These are phyloP conservation scores for Bombyx huttoni DNA, from an alignment of 2,888 invertebrate genomes.

Conservation along the genomic window DNA sequence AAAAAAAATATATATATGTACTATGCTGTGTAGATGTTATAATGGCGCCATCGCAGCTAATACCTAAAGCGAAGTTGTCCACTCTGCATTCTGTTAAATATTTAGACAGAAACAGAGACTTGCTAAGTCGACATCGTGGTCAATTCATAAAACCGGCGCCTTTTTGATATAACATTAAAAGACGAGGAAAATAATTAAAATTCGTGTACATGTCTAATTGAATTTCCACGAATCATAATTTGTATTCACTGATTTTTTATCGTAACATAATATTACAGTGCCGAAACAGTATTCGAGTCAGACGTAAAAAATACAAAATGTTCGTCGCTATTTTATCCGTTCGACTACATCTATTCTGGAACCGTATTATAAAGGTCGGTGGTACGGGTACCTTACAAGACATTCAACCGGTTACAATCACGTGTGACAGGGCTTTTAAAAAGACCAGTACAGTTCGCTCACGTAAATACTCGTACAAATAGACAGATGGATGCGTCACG, in stretches of 20 bases:
- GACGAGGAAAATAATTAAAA: background rate
- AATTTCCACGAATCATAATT: background rate
- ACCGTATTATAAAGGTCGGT: no score
- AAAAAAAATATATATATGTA: no score
- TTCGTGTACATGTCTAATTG: background rate
- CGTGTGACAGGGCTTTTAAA: slow-evolving; percentile 8
- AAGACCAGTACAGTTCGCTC: slow-evolving; percentile 43
- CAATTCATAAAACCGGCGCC: no score
- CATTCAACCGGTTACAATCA: slow-evolving; percentile 1
- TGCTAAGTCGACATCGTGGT: no score
- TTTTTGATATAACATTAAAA: background rate
- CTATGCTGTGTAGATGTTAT: no score
- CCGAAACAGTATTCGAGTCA: background rate
- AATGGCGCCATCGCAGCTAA: no score
- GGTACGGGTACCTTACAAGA: no score
- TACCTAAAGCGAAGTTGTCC: no score
- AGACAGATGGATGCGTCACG: slow-evolving; percentile 51
- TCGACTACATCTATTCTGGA: background rate
- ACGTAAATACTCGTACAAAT: slow-evolving; percentile 50
- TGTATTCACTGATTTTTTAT: background rate
- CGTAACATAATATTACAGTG: background rate
- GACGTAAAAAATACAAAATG: background rate
- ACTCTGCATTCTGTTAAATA: no score
- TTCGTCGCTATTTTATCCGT: background rate
- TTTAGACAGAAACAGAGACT: no score